These are phyloP conservation scores for Sparidentex hasta DNA, from an alignment of 2,797 vertebrate genomes.

Conservation along the genomic window DNA sequence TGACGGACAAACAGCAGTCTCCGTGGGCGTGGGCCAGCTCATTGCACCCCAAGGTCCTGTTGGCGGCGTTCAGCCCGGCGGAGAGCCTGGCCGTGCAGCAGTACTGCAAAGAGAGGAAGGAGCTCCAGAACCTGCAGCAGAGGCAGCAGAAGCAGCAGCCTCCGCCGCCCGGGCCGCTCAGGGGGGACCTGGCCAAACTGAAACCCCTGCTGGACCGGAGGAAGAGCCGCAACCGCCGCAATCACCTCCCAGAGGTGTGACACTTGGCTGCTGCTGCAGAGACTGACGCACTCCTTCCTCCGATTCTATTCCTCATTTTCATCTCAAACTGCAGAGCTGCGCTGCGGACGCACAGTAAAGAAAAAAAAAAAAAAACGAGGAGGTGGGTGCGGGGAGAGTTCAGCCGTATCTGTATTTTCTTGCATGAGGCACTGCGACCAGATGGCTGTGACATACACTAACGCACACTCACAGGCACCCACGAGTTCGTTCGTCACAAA, in stretches of 20 bases:
- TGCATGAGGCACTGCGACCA: conserved; percentile 76
- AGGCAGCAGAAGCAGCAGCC: conserved; percentile 83
- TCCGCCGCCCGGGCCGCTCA: conserved; percentile 76
- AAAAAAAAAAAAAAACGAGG: conserved; percentile 4
- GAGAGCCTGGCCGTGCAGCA: conserved; percentile 95
- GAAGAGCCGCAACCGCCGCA: conserved; percentile 96
- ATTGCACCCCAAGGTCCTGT: conserved; percentile 90
- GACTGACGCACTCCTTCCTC: conserved; percentile 35
- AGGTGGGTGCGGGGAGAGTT: conserved; percentile 35
- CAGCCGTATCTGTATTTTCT: conserved; percentile 43
- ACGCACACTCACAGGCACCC: conserved; percentile 37
- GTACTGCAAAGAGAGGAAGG: conserved; percentile 95
- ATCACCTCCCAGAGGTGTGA: conserved; percentile 90
- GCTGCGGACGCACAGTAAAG: conserved; percentile 28
- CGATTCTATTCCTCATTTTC: conserved; percentile 21
- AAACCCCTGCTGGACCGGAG: conserved; percentile 94
- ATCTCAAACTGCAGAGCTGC: conserved; percentile 57
- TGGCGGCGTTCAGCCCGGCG: conserved; percentile 90
- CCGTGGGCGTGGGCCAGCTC: conserved; percentile 92
- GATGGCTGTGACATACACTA: conserved; percentile 71
- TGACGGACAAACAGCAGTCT: conserved; percentile 92
- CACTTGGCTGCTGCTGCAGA: conserved; percentile 9
- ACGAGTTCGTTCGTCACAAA: conserved; percentile 28
- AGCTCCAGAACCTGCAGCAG: conserved; percentile 87
- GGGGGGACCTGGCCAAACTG: conserved; percentile 95